phyloP scores from a whole-genome alignment of 2,113 vertebrate genomes.

The Chlorodrepanis virens region DNA sequence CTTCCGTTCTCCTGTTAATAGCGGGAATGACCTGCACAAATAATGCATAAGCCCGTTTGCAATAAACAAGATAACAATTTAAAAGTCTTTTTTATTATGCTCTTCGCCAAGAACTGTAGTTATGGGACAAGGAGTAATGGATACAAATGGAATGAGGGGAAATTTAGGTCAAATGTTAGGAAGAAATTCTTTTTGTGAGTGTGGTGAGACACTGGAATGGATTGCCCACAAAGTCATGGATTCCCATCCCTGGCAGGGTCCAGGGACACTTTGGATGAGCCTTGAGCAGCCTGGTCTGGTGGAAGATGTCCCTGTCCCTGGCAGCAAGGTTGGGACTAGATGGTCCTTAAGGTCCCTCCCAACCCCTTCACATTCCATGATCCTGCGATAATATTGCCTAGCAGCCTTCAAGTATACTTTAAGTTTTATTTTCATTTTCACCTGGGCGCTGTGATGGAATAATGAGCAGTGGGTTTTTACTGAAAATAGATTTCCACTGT shows the following conservation, averaged over 20 bases:
- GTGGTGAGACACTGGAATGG: too few relatives aligned
- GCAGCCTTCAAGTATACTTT: not conserved
- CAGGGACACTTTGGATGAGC: not conserved
- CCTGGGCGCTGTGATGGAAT: not conserved
- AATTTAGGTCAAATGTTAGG: not conserved
- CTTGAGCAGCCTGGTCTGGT: not conserved
- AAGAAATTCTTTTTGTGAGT: not conserved
- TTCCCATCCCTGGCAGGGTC: not conserved
- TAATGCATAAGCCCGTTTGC: rapidly evolving
- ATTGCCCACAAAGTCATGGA: rapidly evolving
- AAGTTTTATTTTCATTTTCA: not conserved
- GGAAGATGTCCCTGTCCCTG: not conserved
- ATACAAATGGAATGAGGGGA: not conserved
- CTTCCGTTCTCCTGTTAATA: rapidly evolving
- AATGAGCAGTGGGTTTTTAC: not conserved
- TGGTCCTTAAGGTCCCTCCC: too few relatives aligned
- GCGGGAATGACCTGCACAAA: too few relatives aligned
- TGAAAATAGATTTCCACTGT: not conserved
- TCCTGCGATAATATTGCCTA: not conserved
- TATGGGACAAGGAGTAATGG: not conserved
- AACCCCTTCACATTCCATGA: not conserved
- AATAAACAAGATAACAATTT: rapidly evolving
- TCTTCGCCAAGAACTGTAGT: not conserved
- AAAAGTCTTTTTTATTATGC: rapidly evolving
- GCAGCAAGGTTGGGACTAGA: rapidly evolving